Percentiles rank a stretch among this genome's conserved stretches.
These are phyloP conservation scores for Scaptomyza tumidula DNA, from an alignment of 2,888 invertebrate genomes.

Conservation along the genomic window DNA sequence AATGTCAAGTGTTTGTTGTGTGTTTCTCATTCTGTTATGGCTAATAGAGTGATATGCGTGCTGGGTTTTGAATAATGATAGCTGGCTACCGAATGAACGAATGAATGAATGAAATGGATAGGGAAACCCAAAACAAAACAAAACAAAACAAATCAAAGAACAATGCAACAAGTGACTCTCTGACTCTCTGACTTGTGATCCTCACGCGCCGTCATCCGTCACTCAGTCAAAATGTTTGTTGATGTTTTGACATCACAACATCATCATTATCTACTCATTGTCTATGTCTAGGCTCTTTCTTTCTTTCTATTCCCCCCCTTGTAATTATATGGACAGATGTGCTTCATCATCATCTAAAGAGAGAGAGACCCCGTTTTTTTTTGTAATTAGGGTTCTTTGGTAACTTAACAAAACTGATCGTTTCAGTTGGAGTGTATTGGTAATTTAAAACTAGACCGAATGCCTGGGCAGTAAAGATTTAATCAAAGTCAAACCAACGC, in stretches of 20 bases:
- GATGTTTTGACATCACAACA: constrained; percentile 79
- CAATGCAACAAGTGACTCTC: constrained; percentile 55
- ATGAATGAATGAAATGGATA: constrained; percentile 4
- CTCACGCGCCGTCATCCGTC: constrained; percentile 70
- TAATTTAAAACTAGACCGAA: constrained; percentile 31
- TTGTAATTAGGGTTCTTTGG: constrained; percentile 45
- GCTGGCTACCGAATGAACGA: constrained; percentile 41
- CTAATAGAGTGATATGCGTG: constrained; percentile 48
- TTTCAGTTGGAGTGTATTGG: constrained; percentile 5
- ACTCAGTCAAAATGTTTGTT: constrained; percentile 60
- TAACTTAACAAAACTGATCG: constrained; percentile 43
- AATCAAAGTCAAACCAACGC: constrained; percentile 48
- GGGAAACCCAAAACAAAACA: constrained; percentile 16
- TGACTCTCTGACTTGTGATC: constrained; percentile 51
- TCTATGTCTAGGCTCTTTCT: constrained; percentile 26
- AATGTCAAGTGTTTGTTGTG: constrained; percentile 27
- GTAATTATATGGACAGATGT: constrained; percentile 55
- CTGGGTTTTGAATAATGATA: constrained; percentile 61
- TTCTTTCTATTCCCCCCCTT: not conserved
- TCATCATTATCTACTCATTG: constrained; percentile 73
- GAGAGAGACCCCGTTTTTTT: constrained; percentile 15
- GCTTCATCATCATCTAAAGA: constrained; percentile 58
- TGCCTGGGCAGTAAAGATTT: constrained; percentile 60
- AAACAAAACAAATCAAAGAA: constrained; percentile 23
- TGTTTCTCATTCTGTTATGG: constrained; percentile 4